These are phyloP conservation scores for Falcaria lacertinaria DNA, from an alignment of 2,888 invertebrate genomes.

Conservation along the genomic window DNA sequence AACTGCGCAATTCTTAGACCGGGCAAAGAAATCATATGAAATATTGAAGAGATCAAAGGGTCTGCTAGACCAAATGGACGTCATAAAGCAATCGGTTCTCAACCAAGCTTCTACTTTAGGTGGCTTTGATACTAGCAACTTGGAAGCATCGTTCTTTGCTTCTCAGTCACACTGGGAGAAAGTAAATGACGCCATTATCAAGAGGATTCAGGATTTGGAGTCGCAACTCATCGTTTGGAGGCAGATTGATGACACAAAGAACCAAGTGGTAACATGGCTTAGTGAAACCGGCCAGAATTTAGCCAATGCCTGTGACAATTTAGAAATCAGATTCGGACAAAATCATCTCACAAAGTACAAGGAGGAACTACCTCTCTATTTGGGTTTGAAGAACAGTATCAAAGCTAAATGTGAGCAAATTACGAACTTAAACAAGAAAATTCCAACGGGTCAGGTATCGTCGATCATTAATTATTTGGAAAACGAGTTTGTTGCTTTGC, in stretches of 20 bases:
- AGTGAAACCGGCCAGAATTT: slow-evolving; percentile 89
- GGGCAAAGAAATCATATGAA: slow-evolving; percentile 87
- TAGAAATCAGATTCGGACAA: slow-evolving; percentile 90
- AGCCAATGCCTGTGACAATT: slow-evolving; percentile 86
- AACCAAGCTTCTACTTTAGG: slow-evolving; percentile 85
- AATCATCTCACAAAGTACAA: slow-evolving; percentile 89
- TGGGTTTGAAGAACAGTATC: slow-evolving; percentile 87
- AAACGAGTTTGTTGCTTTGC: slow-evolving; percentile 87
- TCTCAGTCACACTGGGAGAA: slow-evolving; percentile 85
- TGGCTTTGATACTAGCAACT: slow-evolving; percentile 81
- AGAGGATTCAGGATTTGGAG: slow-evolving; percentile 89
- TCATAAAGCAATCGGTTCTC: slow-evolving; percentile 85
- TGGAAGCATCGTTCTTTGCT: slow-evolving; percentile 80
- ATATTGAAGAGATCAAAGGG: slow-evolving; percentile 87
- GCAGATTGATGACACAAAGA: slow-evolving; percentile 92
- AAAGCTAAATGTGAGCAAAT: slow-evolving; percentile 89
- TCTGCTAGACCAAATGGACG: slow-evolving; percentile 87
- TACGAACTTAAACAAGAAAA: slow-evolving; percentile 85
- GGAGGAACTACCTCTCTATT: slow-evolving; percentile 89
- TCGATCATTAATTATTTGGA: slow-evolving; percentile 84
- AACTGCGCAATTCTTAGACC: slow-evolving; percentile 85
- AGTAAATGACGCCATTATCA: slow-evolving; percentile 84
- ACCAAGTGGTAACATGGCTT: slow-evolving; percentile 91
- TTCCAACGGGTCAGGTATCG: slow-evolving; percentile 84
- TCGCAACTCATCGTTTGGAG: slow-evolving; percentile 96